A percentile compares a stretch with the other conserved stretches of the same genome.
Conservation (phyloP, 2,888 invertebrate species). For the Carcina quercana region DNA sequence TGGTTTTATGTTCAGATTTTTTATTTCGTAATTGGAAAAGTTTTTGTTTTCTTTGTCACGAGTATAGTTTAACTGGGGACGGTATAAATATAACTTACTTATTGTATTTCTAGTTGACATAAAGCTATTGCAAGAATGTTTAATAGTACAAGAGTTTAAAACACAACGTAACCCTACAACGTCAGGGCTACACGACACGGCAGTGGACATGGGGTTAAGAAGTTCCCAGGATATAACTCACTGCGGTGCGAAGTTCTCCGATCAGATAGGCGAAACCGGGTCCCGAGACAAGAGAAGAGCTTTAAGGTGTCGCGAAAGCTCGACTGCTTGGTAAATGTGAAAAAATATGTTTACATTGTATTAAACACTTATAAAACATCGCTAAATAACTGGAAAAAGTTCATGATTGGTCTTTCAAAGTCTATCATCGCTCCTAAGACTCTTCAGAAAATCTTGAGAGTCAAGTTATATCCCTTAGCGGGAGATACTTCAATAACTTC, state of each 20-base stretch:
- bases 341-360: no score
- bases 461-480: slow-evolving; percentile 1
- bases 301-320: slow-evolving; percentile 45
- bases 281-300: slow-evolving; percentile 12
- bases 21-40: slow-evolving; percentile 68
- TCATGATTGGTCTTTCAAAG: no score
- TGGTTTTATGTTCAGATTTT: slow-evolving; percentile 50
- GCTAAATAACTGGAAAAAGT: no score
- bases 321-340: slow-evolving; percentile 48
- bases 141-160: no score
- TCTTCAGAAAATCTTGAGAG: slow-evolving; percentile 1
- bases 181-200: slow-evolving; percentile 24
- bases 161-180: slow-evolving; percentile 35
- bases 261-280: slow-evolving; percentile 37
- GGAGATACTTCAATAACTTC: slow-evolving; percentile 1
- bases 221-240: slow-evolving; percentile 51
- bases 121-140: no score
- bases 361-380: no score
- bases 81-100: no score
- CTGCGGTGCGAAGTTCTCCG: slow-evolving; percentile 37
- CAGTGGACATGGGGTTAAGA: slow-evolving; percentile 31
- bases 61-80: slow-evolving; percentile 34
- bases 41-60: slow-evolving; percentile 49
- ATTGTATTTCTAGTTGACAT: no score
- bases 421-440: not conserved